Evolutionary conservation across 1,140 invertebrate species (phyloP).

Genomic region (Trichomalopsis sarcophagae): DNA sequence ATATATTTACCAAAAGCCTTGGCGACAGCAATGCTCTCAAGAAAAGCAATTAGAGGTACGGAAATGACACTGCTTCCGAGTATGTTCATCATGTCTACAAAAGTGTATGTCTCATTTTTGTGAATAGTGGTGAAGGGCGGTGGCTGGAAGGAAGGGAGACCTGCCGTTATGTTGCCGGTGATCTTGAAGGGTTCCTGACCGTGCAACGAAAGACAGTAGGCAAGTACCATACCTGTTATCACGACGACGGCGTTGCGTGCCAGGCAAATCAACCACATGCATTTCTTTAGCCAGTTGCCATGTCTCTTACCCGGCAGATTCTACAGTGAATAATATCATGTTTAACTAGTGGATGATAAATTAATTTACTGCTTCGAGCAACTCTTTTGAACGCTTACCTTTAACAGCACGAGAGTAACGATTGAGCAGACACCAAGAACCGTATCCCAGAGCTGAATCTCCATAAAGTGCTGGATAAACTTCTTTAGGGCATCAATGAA

Average conservation of each 20-base stretch:
- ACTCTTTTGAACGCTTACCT: slow-evolving; percentile 56
- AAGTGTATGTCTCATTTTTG: slow-evolving; percentile 75
- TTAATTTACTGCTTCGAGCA: too few relatives aligned
- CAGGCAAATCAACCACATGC: slow-evolving; percentile 73
- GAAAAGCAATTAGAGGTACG: slow-evolving; percentile 84
- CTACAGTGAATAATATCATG: slow-evolving; percentile 51
- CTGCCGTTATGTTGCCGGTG: slow-evolving; percentile 75
- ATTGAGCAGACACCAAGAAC: slow-evolving; percentile 72
- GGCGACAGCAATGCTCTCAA: slow-evolving; percentile 88
- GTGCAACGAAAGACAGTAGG: slow-evolving; percentile 65
- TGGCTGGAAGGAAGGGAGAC: slow-evolving; percentile 78
- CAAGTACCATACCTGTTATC: slow-evolving; percentile 73
- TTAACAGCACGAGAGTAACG: slow-evolving; percentile 67
- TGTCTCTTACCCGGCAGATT: slow-evolving; percentile 66
- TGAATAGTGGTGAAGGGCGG: slow-evolving; percentile 80
- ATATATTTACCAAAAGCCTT: slow-evolving; percentile 83
- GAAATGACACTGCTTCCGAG: slow-evolving; percentile 81
- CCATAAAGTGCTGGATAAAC: slow-evolving; percentile 68
- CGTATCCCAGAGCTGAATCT: slow-evolving; percentile 68
- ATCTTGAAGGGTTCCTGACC: slow-evolving; percentile 73
- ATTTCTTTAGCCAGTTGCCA: slow-evolving; percentile 68
- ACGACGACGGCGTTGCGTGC: slow-evolving; percentile 78
- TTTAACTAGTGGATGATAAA: too few relatives aligned
- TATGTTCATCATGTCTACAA: slow-evolving; percentile 78
- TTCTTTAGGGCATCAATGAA: slow-evolving; percentile 72